Conservation (phyloP, 2,113 vertebrate genomes). For the Lophotis ruficrista region DNA sequence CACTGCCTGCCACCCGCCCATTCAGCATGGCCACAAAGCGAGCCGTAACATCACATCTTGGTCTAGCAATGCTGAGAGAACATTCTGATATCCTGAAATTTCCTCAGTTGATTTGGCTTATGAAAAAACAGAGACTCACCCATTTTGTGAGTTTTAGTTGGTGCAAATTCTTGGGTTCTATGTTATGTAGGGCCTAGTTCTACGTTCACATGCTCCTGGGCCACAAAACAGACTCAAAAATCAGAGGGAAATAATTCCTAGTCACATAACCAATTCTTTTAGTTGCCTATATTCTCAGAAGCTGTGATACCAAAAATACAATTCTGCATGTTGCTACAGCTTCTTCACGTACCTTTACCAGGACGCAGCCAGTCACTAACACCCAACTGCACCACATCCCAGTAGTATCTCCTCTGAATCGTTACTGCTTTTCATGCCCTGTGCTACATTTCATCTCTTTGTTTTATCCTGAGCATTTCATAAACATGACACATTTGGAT, state of each 20-base stretch:
- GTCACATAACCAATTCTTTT: not conserved
- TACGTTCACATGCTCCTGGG: not conserved
- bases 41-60: not conserved
- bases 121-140: not conserved
- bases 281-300: not conserved
- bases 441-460: not conserved
- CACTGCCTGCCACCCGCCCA: not conserved
- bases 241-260: not conserved
- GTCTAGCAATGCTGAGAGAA: not conserved
- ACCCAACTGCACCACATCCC: not conserved
- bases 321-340: not conserved
- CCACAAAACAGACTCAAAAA: not conserved
- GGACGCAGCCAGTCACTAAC: not conserved
- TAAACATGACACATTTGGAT: constrained; percentile 1
- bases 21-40: not conserved
- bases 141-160: not conserved
- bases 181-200: not conserved
- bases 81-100: not conserved
- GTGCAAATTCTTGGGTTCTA: not conserved
- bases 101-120: not conserved
- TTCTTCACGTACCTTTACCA: not conserved
- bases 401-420: not conserved
- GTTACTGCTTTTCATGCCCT: not conserved
- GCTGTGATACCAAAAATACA: not conserved
- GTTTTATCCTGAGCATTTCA: not conserved